Conservation (phyloP, 2,888 invertebrate genomes). For the Carabus problematicus region DNA sequence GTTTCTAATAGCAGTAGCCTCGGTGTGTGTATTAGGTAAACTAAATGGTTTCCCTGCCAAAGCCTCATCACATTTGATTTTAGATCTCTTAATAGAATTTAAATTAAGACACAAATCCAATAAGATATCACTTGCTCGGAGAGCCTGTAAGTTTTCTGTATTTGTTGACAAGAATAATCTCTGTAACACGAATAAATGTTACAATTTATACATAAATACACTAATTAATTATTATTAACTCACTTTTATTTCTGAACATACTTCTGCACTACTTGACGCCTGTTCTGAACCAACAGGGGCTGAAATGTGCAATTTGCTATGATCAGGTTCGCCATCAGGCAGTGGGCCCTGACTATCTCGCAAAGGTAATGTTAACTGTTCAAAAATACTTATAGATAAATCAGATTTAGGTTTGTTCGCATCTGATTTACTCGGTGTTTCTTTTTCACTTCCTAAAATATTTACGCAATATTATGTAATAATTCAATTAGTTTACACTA, state of each 20-base stretch:
- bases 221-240: not conserved
- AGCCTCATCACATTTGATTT: conserved; percentile 68
- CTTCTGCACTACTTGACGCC: conserved; percentile 31
- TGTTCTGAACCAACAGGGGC: conserved; percentile 26
- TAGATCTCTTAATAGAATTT: conserved; percentile 71
- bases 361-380: conserved; percentile 74
- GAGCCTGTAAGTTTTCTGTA: conserved; percentile 76
- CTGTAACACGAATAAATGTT: conserved; percentile 59
- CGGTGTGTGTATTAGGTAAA: conserved; percentile 73
- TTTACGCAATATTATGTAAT: conserved; percentile 14
- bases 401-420: conserved; percentile 72
- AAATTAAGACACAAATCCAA: conserved; percentile 83
- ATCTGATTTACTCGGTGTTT: conserved; percentile 61
- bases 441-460: conserved; percentile 61
- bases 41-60: conserved; percentile 71
- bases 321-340: conserved; percentile 31
- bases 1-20: conserved; percentile 75
- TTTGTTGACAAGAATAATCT: conserved; percentile 81
- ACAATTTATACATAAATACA: not conserved
- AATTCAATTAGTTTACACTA: not conserved
- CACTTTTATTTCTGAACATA: conserved; percentile 42
- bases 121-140: conserved; percentile 82
- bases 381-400: conserved; percentile 74
- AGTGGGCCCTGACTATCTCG: conserved; percentile 62
- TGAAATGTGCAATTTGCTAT: conserved; percentile 28